Evolutionary conservation across 2,888 invertebrate species (phyloP), one percentile per base, ranked within the genome.

Genomic region (Itoplectis maculator): DNA sequence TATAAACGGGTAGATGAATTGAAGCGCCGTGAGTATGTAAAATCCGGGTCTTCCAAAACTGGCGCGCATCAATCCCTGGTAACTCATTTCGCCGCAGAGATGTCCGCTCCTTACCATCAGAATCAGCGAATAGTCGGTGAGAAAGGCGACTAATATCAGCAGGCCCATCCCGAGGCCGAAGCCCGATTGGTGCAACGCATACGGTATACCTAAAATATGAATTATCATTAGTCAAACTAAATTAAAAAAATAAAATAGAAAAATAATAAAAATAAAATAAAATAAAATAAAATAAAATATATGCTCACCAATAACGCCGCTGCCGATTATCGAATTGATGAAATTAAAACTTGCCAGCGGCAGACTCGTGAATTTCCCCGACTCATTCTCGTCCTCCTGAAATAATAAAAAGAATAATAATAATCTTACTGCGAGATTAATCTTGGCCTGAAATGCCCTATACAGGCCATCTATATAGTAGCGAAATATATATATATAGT

Each of bases 271-370:
- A 1, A 20, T 18, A 18, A 2, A 2, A 1, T 6, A 18, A n/a
- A n/a, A n/a, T 23, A 2, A 3, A 13, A 18, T 51, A 9, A 7
- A 1, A 20, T 18, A 18, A 2, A 2, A 1, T 6, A 18, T 45
- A 51, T 70, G 86, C 93, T 93, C 92, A 96, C 97, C 97, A 89
- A 97, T 97, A 75, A 97, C 96, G 84, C 97, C 97, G 89, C 97
- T 97, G 79, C 97, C 97, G 85, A 97, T 96, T 91, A 97, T 97
- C 68, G 97, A 97, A 93, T 97, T 97, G 90, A 97, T 97, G 93
- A 97, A 97, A 94, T 97, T 97, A 93, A 97, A 97, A 92, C 96
- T 96, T 84, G 97, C 96, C 93, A 95, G 95, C 37, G 96, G 95
- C 86, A 96, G 93, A 83, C 96, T 95, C 87, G 95, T 95, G 87